A percentile compares a stretch with the other conserved stretches of the same genome.
These are phyloP conservation scores for Oligia strigilis DNA, from an alignment of 2,888 invertebrate genomes.

Conservation along the genomic window DNA sequence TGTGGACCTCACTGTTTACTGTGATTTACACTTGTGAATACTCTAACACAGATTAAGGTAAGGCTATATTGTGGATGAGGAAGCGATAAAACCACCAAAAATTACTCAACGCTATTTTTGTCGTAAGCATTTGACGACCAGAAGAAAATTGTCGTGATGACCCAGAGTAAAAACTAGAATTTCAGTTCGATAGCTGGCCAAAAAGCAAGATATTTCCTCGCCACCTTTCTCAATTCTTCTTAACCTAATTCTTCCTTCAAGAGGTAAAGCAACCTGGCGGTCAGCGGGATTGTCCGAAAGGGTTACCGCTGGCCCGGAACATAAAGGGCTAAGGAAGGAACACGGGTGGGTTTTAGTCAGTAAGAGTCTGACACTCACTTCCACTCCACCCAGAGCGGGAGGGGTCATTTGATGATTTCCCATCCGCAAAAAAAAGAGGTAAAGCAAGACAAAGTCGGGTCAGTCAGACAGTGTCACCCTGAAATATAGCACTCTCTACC, in stretches of 20 bases:
- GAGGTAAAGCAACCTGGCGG: too few relatives aligned
- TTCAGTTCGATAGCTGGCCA: background rate
- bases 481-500: background rate
- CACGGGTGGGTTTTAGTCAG: too few relatives aligned
- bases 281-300: too few relatives aligned
- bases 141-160: background rate
- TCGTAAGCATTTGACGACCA: background rate
- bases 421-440: too few relatives aligned
- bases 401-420: too few relatives aligned
- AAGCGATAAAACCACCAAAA: background rate
- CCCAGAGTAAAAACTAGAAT: too few relatives aligned
- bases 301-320: too few relatives aligned
- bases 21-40: constrained; percentile 86
- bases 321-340: too few relatives aligned
- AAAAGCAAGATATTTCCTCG: background rate
- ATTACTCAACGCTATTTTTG: background rate
- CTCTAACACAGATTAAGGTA: constrained; percentile 70
- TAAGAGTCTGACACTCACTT: too few relatives aligned
- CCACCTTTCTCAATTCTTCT: background rate
- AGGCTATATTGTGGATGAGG: constrained; percentile 24
- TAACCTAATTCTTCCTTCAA: background rate
- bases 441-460: too few relatives aligned
- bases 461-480: too few relatives aligned
- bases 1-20: constrained; percentile 79
- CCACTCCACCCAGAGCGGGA: too few relatives aligned